Base-by-base conservation (phyloP, 2,888 invertebrate genomes). In the Callyntrura guangdongensis region DNA sequence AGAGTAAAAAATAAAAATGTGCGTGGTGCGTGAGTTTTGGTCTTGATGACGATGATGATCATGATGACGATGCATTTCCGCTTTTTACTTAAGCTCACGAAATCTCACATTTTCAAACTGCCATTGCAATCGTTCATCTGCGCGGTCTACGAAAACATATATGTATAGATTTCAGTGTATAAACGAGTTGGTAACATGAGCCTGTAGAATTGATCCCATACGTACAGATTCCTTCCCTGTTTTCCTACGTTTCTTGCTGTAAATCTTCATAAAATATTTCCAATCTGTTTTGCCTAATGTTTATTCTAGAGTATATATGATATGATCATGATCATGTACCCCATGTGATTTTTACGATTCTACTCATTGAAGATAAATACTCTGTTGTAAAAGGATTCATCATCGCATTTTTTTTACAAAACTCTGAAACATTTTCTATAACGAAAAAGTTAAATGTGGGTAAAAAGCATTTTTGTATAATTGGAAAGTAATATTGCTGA, bases 31-130 rank as follows among this genome's bases (percentile, higher is more conserved):
- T 83, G 86, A 49, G 61, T 17, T 79, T 79, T 61, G 59, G 25
- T 72, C 45, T 67, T 67, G 67, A 36, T 9, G 20, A n/a, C n/a
- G 56, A 56, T 59, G 85, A 56, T 67, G 83, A 77, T 77, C 2
- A 25, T 64, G 84, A 86, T 79, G 86, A 86, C 86, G 86, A 49
- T 79, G 79, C 86, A 79, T 64, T 77, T 86, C 79, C 77, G 84
- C 56, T 49, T 83, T 59, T 83, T 25, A 47, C 74, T 36, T 67
- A 27, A 67, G 67, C 27, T 64, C 45, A 17, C 45, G 3, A n/a
- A 36, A 36, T 36, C 36, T 22, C 45, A 6, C 22, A 47, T 83
- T 64, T 83, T 61, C 12, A 17, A 36, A 36, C 22, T 67, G 20
- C 67, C n/a, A 67, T 9, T 27, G 27, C 67, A 27, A 67, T 17